phyloP scores from a whole-genome alignment of 2,113 vertebrate genomes.

The Eulemur macaco region DNA sequence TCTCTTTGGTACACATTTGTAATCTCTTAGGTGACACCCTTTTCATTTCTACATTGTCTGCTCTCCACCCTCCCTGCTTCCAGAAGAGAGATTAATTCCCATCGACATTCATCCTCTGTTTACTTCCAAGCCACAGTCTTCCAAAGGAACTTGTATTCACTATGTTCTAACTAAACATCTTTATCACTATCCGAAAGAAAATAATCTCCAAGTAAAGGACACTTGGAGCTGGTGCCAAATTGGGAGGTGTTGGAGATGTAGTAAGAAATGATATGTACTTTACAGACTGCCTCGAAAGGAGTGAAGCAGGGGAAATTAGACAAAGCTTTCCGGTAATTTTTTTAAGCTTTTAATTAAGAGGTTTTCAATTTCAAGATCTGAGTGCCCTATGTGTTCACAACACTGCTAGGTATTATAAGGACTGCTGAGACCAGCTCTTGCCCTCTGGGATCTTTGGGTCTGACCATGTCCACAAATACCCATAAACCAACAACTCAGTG shows the following conservation, averaged over 20 bases:
- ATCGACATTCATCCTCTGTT: background rate
- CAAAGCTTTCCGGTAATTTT: background rate
- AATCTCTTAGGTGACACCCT: background rate
- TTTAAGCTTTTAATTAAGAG: background rate
- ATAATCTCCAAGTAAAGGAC: background rate
- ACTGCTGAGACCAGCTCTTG: background rate
- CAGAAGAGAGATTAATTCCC: background rate
- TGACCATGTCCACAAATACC: background rate
- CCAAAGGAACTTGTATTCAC: background rate
- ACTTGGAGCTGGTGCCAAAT: background rate
- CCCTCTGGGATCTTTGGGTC: background rate
- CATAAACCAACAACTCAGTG: background rate
- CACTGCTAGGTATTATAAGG: background rate
- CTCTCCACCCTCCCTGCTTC: background rate
- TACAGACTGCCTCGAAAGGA: background rate
- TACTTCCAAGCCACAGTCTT: background rate
- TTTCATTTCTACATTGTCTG: background rate
- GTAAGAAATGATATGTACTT: background rate
- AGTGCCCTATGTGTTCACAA: background rate
- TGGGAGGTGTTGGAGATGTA: background rate
- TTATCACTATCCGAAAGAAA: slow-evolving; percentile 14
- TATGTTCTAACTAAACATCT: slow-evolving; percentile 8
- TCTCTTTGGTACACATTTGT: background rate
- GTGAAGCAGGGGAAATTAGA: background rate
- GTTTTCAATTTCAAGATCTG: background rate